A percentile compares a stretch with the other conserved stretches of the same genome.
Conservation (phyloP, 2,888 invertebrate genomes). For the Plagiodera versicolora region DNA sequence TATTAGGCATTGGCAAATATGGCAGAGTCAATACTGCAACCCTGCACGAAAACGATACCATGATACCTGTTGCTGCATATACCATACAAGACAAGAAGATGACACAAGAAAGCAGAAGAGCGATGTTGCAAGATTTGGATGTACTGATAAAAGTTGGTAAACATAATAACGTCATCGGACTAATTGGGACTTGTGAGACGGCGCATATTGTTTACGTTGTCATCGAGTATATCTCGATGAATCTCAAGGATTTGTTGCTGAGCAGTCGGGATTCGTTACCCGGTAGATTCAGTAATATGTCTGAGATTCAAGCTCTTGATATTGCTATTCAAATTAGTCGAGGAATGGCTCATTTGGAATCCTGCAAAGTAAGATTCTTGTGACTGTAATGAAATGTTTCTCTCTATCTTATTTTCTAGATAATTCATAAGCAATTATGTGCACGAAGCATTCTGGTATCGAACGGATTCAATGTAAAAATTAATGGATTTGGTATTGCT, state of each 20-base stretch:
- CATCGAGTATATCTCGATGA: conserved; percentile 68
- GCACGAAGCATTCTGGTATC: conserved; percentile 72
- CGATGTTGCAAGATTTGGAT: conserved; percentile 71
- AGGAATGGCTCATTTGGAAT: conserved; percentile 72
- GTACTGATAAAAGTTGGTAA: conserved; percentile 68
- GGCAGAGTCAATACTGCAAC: conserved; percentile 76
- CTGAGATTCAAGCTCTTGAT: conserved; percentile 66
- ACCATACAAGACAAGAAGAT: conserved; percentile 63
- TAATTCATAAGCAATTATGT: conserved; percentile 74
- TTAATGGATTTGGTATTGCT: conserved; percentile 75
- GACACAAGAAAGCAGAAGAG: conserved; percentile 44
- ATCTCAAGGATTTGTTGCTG: conserved; percentile 71
- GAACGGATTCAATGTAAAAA: conserved; percentile 68
- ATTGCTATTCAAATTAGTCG: conserved; percentile 68
- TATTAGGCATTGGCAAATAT: conserved; percentile 75
- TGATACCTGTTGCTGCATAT: conserved; percentile 64
- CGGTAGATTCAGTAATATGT: conserved; percentile 58
- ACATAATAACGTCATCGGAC: conserved; percentile 71
- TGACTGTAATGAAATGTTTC: conserved; percentile 2
- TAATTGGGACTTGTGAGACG: conserved; percentile 80
- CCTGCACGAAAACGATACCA: conserved; percentile 61
- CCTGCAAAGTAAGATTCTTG: conserved; percentile 57
- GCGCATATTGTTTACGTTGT: conserved; percentile 74
- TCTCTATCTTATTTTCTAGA: conserved; percentile 48
- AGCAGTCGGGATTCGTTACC: conserved; percentile 61